Base-by-base conservation (phyloP, 1,140 invertebrate genomes). In the Chelonus insularis region DNA sequence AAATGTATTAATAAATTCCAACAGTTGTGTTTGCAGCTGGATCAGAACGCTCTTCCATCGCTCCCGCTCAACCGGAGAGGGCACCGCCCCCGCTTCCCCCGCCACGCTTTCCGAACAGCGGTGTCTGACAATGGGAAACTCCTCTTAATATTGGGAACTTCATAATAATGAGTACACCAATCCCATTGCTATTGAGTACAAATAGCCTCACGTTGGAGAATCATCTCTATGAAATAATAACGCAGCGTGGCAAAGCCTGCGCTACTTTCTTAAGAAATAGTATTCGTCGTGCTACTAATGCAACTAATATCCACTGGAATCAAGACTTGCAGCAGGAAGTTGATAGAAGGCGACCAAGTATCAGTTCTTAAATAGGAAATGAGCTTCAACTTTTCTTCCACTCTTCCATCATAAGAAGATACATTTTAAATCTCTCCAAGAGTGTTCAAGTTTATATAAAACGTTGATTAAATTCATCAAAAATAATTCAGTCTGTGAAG, bases 51-150 rank as follows among this genome's bases (percentile, higher is more conserved):
- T 86, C 81, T 85, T 86, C 84, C 76, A 82, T 80, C 80, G 84
- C 77, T 73, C 82, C 80, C 75, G 80, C 73, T 75, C 82, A 82
- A 74, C 81, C 82, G 74, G 78, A 78, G 74, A 79, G 84, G 72
- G 83, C 83, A 77, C 86, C 85, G 73, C 86, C 86, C 70, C 86
- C 86, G 75, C 84, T 88, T 80, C 86, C 86, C 66, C 86, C 85
- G 74, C 86, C 86, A 78, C 84, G 86, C 75, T 87, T 87, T 83
- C 86, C 86, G 70, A 82, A 84, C 78, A 83, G 82, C 80, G 86
- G 85, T 82, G 86, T 87, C 82, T 88, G 86, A 88, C 86, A 86
- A 83, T 86, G 85, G 86, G 84, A 83, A 84, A 81, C 75, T 78
- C 73, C 70, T 78, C 83, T 83, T 78, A 83, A 84, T 77, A 82